Conservation (phyloP, 2,888 invertebrate genomes). For the Formica aserva region DNA sequence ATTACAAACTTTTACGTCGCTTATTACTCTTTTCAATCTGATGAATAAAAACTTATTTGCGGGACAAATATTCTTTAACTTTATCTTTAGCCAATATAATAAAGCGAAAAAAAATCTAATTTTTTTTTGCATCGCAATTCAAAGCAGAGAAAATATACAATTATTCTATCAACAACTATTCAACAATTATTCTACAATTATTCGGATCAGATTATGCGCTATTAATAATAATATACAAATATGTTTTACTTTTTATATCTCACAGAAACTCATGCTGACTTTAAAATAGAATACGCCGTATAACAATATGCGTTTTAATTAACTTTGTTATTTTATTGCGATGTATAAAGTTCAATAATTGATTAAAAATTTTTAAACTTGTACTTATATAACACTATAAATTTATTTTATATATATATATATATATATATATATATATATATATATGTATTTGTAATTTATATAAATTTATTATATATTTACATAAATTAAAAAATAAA, state of each 20-base stretch:
- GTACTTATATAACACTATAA: not conserved
- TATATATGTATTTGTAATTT: not conserved
- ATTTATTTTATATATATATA: not conserved
- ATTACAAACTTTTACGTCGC: conserved; percentile 21
- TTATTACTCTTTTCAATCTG: conserved; percentile 34
- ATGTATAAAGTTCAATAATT: not conserved
- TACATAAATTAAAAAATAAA: not conserved
- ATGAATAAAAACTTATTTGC: conserved; percentile 30
- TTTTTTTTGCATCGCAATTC: conserved; percentile 1
- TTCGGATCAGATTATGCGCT: not conserved
- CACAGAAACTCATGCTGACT: not conserved
- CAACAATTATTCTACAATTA: not conserved
- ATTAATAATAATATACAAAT: not conserved
- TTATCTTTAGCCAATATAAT: not conserved
- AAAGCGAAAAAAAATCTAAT: conserved; percentile 1
- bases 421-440: too few species aligned
- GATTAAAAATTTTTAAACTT: not conserved
- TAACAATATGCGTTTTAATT: not conserved
- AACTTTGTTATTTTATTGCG: not conserved
- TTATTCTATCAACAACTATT: not conserved
- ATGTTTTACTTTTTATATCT: not conserved
- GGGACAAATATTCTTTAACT: conserved; percentile 12
- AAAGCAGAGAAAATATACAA: not conserved
- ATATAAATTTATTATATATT: not conserved
- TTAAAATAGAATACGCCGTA: not conserved